Conservation (phyloP, 2,888 invertebrate species). For the Drosophila ustulata region DNA sequence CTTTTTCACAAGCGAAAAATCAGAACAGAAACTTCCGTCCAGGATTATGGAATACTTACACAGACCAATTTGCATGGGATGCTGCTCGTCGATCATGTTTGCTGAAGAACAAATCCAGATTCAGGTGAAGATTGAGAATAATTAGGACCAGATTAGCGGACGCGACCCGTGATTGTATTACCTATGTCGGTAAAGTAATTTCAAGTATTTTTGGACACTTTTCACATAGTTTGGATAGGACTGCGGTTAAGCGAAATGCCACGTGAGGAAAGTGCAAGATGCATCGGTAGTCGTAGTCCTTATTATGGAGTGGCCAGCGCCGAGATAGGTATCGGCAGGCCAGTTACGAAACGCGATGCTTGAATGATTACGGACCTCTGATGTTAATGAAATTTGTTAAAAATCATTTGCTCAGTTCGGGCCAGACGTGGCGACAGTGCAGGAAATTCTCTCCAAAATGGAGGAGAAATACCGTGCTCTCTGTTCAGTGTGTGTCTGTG, state of each 20-base stretch:
- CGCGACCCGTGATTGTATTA: not conserved
- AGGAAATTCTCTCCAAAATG: conserved; percentile 80
- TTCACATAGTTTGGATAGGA: conserved; percentile 22
- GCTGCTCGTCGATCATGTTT: conserved; percentile 84
- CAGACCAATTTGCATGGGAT: conserved; percentile 83
- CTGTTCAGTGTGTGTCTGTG: conserved; percentile 21
- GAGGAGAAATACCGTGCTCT: conserved; percentile 60
- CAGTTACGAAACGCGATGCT: conserved; percentile 82
- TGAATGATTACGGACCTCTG: conserved; percentile 84
- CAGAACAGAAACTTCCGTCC: not conserved
- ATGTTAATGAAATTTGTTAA: conserved; percentile 83
- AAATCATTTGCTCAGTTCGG: conserved; percentile 72
- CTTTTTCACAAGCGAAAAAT: conserved; percentile 11
- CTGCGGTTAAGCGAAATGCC: conserved; percentile 9
- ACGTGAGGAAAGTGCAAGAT: conserved; percentile 38
- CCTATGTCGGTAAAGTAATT: not conserved
- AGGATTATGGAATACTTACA: conserved; percentile 81
- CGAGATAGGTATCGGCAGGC: conserved; percentile 48
- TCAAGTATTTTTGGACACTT: conserved; percentile 21
- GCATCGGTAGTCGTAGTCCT: conserved; percentile 43
- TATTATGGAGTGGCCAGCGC: conserved; percentile 44
- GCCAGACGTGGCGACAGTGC: conserved; percentile 40
- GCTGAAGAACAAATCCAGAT: not conserved
- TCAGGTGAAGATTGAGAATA: not conserved
- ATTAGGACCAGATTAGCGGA: not conserved